Evolutionary conservation across 2,888 invertebrate genomes (phyloP), one percentile per base, ranked within the genome.

Genomic region (Cephus sareptanus): DNA sequence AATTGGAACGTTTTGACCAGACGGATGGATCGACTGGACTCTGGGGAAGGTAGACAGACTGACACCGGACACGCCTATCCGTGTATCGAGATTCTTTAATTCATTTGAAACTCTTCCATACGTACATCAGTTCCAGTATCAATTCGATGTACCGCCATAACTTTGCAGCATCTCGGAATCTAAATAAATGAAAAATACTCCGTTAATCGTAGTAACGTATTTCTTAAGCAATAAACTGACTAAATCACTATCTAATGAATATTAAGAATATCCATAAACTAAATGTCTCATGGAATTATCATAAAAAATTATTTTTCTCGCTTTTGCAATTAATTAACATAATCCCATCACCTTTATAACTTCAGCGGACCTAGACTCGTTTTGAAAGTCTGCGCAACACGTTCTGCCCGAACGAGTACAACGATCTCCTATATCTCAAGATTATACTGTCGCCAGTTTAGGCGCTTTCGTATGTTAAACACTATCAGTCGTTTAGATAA

Each of bases 1-100:
- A 87, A 87, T 87, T 85, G 87, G 84, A 84, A 82, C 84, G 81
- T 84, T 87, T 86, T 84, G 80, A 77, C 78, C 77, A 79, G 79
- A 79, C 81, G 75, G 77, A 30, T 75, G 75, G 78, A 75, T 76
- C 78, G 75, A 30, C 69, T 75, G 75, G 30, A 34, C 77, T 73
- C 74, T 73, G n/a, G 56, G 23, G 56, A 23, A 56, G 23, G 23
- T 23, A 23, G 56, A 33, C 15, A 23, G 40, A 33, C 33, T 15
- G 71, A 71, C 71, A 34, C 13, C 31, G 11, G 23, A 71, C 71
- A 71, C 71, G 71, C 71, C 71, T 71, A 11, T 71, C 33, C 71
- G 33, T 34, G 12, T 71, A 33, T 33, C 71, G 6, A 34, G 23
- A 9, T 56, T 56, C 56, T 23, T 15, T 2, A 23, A 56, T 23